Evolutionary conservation across 2,113 vertebrate genomes (phyloP), one percentile per base, ranked within the genome.

Genomic region (Lanius collurio): DNA sequence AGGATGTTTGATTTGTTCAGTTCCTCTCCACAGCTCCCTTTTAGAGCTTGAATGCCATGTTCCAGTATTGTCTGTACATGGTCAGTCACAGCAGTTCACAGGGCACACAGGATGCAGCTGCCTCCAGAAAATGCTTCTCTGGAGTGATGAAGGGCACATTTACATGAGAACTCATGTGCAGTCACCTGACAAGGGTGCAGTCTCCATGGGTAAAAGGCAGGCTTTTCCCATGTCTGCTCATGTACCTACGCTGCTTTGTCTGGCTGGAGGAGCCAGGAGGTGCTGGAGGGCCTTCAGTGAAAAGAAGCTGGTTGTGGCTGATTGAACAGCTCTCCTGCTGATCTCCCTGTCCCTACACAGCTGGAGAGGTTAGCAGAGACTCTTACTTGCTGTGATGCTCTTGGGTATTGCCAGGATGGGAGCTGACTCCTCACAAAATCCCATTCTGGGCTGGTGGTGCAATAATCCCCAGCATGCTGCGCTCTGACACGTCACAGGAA

Each of bases 291-390:
- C 93, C 28, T n/a, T 62, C 42, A 13, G 91, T 18, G 42, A 49
- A 49, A 41, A 68, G 59, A 80, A 44, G 62, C 1, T 13, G 73
- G 31, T 37, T 91, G 69, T 65, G 59, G 41, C 87, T 87, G 83
- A 46, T 7, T 26, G 64, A 83, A n/a, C 42, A 50, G 3, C 42
- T 39, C 44, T 46, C 1, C 27, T 11, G 3, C 24, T 5, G 22
- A 2, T 28, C 53, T 42, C 26, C 37, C 13, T 49, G 37, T 47
- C 60, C 47, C 52, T 13, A 0, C 0, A 0, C 20, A 44, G 65
- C 83, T 88, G 79, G 37, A 57, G 90, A 52, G 35, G 31, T 59
- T 81, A 69, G 64, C 77, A 41, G 63, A 49, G 71, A 13, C 37
- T 85, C 42, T 73, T 5, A 0, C 74, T 55, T n/a, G 65, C 53